Evolutionary conservation across 2,113 vertebrate species (phyloP), one percentile per base, ranked within the genome.

Genomic region (Gasterosteus nipponicus): DNA sequence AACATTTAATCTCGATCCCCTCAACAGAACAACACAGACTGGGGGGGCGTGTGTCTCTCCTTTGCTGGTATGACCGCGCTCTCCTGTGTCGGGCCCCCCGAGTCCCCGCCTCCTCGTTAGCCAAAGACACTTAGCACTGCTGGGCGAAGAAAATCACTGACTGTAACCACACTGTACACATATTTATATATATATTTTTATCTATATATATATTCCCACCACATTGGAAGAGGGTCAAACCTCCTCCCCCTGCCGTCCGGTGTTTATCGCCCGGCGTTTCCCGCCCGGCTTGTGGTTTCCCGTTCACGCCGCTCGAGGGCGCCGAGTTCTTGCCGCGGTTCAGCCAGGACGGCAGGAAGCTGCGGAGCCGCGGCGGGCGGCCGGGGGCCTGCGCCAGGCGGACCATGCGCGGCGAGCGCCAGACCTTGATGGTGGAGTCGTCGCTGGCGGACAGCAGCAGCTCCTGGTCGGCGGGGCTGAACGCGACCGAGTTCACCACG

Each of bases 401-500:
- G 51, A 95, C 78, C 0, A 89, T 90, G 10, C 95, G 95, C 0
- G 96, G 96, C 0, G 98, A 99, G 5, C 97, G 96, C 98, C 98
- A 99, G 75, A 97, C 97, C 77, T 97, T 99, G 75, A 99, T 96
- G 88, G 96, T 98, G 67, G 93, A 91, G 47, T 99, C 98, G 0
- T 98, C 98, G 0, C 97, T 98, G 91, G 97, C 97, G 0, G 96
- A 97, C 65, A 99, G 92, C 77, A 99, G 91, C 66, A 99, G 94
- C 92, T 99, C 97, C 93, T 99, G 98, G 87, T 99, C 96, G 1
- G 95, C 92, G 0, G 98, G 96, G 89, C 96, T 97, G 93, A 99
- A 99, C 0, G 95, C 98, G 90, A 99, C 98, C 0, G 97, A 98
- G 92, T 99, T 98, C 75, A 99, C 98, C 90, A 98, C 97, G 0